Evolutionary conservation across 2,888 invertebrate genomes (phyloP), one percentile per base, ranked within the genome.

Genomic region (Opisthograptis luteolata): DNA sequence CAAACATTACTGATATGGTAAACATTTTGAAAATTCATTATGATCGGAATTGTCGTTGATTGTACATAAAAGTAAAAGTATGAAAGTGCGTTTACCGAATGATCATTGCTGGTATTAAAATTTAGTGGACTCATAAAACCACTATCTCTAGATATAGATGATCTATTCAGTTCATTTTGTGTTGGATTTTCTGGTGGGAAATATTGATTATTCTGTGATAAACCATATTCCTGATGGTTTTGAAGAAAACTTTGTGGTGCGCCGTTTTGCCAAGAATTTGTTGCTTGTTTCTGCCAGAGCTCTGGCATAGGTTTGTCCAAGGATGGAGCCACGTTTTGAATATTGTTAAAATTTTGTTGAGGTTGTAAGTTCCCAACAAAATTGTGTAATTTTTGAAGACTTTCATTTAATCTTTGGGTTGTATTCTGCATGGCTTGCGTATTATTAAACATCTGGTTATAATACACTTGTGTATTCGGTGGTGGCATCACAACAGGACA

Each of bases 141-240:
- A 55, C 76, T 76, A 24, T 77, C 76, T 40, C 65, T 68, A 10
- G 77, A 77, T 27, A 66, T 48, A 8, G 74, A 68, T 19, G 73
- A 73, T 57, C 68, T 64, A 28, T 48, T 41, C 4, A 19, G 12
- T 36, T 60, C 55, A 2, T 3, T 2, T 12, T 20, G 31, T 8
- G 9, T 8, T 20, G 25, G 7, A 6, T 6, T 42, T 9, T 42
- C 48, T 10, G 12, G 25, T 20, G 4, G 27, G 3, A 28, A 1
- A 9, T 13, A 4, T 3, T 25, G 27, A 2, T 12, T 27, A 10
- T 40, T 24, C 20, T 15, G 28, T 4, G 36, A 9, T 31, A 22
- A 4, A 19, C 5, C 17, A 3, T 5, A 3, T 12, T 20, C 10
- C 7, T 35, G 28, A 8, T 12, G 8, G 10, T 13, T n/a, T 19